A percentile compares a stretch with the other conserved stretches of the same genome.
phyloP scores from a whole-genome alignment of 2,888 invertebrate species.

The Hyppa rectilinea region DNA sequence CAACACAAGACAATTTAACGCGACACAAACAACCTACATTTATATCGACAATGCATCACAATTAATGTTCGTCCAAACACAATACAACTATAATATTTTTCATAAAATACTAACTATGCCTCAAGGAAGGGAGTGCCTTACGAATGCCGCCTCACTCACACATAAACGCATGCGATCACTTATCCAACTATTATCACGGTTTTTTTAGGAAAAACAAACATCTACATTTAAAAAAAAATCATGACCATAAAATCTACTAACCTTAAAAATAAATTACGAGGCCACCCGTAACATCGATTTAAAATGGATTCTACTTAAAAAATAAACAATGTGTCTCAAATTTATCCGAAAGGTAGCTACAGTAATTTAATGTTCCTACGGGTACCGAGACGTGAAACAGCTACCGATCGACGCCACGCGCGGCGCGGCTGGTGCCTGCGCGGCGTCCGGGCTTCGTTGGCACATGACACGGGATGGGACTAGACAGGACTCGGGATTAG shows the following conservation, averaged over 20 bases:
- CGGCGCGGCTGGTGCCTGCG: slow-evolving; percentile 69
- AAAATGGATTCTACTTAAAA: slow-evolving; percentile 86
- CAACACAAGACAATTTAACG: slow-evolving; percentile 77
- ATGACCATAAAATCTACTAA: slow-evolving; percentile 87
- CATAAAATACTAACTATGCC: slow-evolving; percentile 78
- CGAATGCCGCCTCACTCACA: slow-evolving; percentile 85
- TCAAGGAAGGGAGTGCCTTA: slow-evolving; percentile 88
- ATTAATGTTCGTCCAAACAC: slow-evolving; percentile 79
- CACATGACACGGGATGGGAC: slow-evolving; percentile 88
- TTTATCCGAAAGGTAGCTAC: slow-evolving; percentile 73
- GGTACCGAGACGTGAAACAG: slow-evolving; percentile 73
- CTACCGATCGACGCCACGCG: slow-evolving; percentile 55
- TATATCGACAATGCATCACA: slow-evolving; percentile 83
- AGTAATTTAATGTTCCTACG: slow-evolving; percentile 75
- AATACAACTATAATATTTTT: slow-evolving; percentile 77
- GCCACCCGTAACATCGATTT: slow-evolving; percentile 83
- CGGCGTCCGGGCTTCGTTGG: slow-evolving; percentile 85
- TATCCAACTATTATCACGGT: slow-evolving; percentile 91
- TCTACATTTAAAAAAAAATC: slow-evolving; percentile 82
- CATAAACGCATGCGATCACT: slow-evolving; percentile 83
- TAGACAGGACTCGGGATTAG: slow-evolving; percentile 87
- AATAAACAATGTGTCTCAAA: slow-evolving; percentile 80
- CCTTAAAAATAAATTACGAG: slow-evolving; percentile 89
- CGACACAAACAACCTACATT: slow-evolving; percentile 79
- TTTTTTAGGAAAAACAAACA: slow-evolving; percentile 85